These are phyloP conservation scores for Mycalesis mineus DNA, from an alignment of 2,888 invertebrate species.

Conservation along the genomic window DNA sequence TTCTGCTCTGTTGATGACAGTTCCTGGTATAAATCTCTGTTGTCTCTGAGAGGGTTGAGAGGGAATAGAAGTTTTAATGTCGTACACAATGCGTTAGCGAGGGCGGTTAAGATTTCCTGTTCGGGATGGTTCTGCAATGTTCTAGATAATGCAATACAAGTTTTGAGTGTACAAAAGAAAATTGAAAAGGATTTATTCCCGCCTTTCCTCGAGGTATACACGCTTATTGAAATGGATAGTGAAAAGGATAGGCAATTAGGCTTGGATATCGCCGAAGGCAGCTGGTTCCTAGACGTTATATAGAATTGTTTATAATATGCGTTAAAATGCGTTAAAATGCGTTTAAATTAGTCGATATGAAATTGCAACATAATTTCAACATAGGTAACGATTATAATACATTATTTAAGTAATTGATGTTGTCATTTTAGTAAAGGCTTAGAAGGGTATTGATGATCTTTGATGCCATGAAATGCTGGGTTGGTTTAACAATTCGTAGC, in stretches of 20 bases:
- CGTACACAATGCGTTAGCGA: conserved; percentile 42
- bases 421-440: no score
- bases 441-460: no score
- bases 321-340: conserved; percentile 41
- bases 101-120: conserved; percentile 39
- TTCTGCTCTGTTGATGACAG: conserved; percentile 51
- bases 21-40: conserved; percentile 50
- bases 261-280: conserved; percentile 44
- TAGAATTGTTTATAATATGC: conserved; percentile 49
- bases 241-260: conserved; percentile 35
- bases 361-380: no score
- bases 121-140: conserved; percentile 32
- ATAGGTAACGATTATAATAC: no score
- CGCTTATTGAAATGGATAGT: conserved; percentile 41
- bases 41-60: conserved; percentile 39
- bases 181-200: conserved; percentile 38
- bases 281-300: conserved; percentile 52
- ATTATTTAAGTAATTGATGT: no score
- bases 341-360: no score
- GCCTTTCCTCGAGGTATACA: conserved; percentile 40
- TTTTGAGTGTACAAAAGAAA: conserved; percentile 34
- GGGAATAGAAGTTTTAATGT: conserved; percentile 45
- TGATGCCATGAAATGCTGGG: no score
- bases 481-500: no score
- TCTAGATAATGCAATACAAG: conserved; percentile 31